Base-by-base conservation (phyloP, 2,888 invertebrate species). In the Crepidodera aurea region DNA sequence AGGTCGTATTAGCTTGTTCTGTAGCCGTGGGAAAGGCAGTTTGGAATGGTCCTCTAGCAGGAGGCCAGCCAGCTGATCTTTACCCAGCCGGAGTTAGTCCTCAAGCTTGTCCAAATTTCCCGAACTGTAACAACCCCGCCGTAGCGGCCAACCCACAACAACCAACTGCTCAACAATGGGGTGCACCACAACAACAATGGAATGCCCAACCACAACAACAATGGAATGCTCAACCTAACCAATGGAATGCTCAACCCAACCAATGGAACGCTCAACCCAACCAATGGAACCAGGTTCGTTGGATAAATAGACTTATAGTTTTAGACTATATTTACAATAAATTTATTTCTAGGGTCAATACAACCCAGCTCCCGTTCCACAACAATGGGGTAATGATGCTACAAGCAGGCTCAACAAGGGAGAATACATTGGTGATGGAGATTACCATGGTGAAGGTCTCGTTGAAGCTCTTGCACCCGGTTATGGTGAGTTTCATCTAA, bases 61-160 rank as follows among this genome's bases (percentile, higher is more conserved):
- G 81, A 59, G 80, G 80, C 15, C 73, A 73, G 10, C 81, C 81
- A 58, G 81, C 81, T 22, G 68, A 72, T 51, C 73, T 76, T 51
- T 81, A 73, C 69, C 81, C 81, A 53, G 81, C 81, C 6, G 81
- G 81, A 51, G 79, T 81, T n/a, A 79, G 78, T 58, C 81, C 81
- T 16, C 79, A 80, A 68, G 79, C 80, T 15, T 81, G 81, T 68
- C 81, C 81, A 51, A 81, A 81, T 72, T 81, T 75, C 73, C 81
- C 81, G 59, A 75, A 81, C 71, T 81, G 81, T 65, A 68, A 72
- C 58, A 81, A 81, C 66, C 81, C 81, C 18, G 78, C 81, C 7
- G 74, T 81, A 58, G 79, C 81, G 25, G 81, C 78, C 19, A 73
- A 78, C 53, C 79, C 79, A 40, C 70, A 70, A 53, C 75, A 77